These are phyloP conservation scores for Colaptes auratus DNA, from an alignment of 2,113 vertebrate genomes.

Conservation along the genomic window DNA sequence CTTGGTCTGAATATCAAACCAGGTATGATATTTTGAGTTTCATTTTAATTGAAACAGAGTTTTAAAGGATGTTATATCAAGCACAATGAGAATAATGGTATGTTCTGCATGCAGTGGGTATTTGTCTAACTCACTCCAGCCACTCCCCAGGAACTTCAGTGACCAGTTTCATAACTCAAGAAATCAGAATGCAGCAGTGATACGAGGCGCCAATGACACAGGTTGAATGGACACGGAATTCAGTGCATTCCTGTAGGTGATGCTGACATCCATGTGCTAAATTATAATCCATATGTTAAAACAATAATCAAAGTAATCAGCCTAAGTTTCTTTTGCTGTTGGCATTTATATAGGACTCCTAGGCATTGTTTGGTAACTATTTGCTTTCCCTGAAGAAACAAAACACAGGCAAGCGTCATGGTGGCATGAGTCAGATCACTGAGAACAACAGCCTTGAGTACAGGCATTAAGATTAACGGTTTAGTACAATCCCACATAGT, in stretches of 20 bases:
- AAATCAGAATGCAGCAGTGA: neutral
- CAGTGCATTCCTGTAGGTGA: neutral
- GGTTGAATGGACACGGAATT: neutral
- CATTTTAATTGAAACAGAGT: neutral
- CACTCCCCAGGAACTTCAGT: neutral
- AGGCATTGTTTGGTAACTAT: constrained; percentile 7
- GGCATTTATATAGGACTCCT: neutral
- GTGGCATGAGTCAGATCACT: constrained; percentile 30
- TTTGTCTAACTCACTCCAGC: neutral
- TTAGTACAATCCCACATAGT: constrained; percentile 70
- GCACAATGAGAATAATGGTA: neutral
- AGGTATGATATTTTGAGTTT: neutral
- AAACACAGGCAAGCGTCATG: neutral
- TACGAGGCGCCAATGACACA: neutral
- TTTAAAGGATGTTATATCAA: neutral
- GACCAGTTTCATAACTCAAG: neutral
- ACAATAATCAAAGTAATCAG: neutral
- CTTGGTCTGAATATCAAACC: neutral
- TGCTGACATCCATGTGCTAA: neutral
- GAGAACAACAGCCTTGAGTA: constrained; percentile 19
- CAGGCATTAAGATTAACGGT: constrained; percentile 35
- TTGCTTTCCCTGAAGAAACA: constrained; percentile 5
- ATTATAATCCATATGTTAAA: neutral
- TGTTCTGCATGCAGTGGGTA: accelerated
- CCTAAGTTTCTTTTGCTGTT: neutral